These are phyloP conservation scores for Cetoscarus ocellatus DNA, from an alignment of 2,797 vertebrate species.

Conservation along the genomic window DNA sequence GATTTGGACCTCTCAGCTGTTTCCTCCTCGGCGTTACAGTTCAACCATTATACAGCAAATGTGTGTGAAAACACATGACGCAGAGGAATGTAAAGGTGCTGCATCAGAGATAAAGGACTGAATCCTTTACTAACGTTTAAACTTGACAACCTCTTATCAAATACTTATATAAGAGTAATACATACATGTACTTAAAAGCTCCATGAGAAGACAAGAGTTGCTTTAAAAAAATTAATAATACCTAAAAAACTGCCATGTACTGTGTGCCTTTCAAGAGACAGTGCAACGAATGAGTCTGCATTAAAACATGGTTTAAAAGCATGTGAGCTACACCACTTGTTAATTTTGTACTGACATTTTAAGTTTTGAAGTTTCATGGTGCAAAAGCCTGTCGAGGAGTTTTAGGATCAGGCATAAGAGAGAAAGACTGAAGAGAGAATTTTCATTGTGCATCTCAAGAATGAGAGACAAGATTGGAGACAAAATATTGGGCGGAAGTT, in stretches of 20 bases:
- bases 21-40: conserved; percentile 47
- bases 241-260: conserved; percentile 6
- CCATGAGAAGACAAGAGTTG: conserved; percentile 16
- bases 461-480: no score
- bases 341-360: conserved; percentile 18
- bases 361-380: conserved; percentile 2
- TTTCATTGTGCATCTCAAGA: no score
- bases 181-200: conserved; percentile 20
- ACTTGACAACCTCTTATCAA: conserved; percentile 13
- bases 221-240: conserved; percentile 7
- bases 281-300: conserved; percentile 19
- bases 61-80: conserved; percentile 40
- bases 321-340: conserved; percentile 7
- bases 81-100: conserved; percentile 56
- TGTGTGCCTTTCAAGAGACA: conserved; percentile 32
- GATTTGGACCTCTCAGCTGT: conserved; percentile 43
- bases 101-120: conserved; percentile 20
- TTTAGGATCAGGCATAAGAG: no score
- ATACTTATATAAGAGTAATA: conserved; percentile 11
- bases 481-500: no score
- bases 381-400: background rate
- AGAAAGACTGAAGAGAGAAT: no score
- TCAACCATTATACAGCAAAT: conserved; percentile 42
- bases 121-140: conserved; percentile 5
- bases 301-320: conserved; percentile 23